Evolutionary conservation across 2,888 invertebrate genomes (phyloP).

Genomic region (Galerucella nymphaeae): DNA sequence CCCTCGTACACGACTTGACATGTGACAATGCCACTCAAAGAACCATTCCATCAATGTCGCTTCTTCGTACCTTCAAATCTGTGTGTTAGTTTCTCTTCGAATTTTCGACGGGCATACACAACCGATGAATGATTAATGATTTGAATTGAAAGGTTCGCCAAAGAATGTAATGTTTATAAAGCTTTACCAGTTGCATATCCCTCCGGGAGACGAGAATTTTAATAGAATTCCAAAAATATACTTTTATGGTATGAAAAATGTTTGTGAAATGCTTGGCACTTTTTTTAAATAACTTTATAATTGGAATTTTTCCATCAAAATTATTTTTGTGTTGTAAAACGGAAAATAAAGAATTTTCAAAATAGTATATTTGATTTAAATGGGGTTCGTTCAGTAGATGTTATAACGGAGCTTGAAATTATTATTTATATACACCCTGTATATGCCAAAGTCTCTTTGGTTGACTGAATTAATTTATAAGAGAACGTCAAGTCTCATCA

Average conservation of each 20-base stretch:
- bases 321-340: too few relatives aligned
- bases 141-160: conserved; percentile 25
- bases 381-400: too few relatives aligned
- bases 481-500: conserved; percentile 28
- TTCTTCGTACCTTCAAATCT: conserved; percentile 32
- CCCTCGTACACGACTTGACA: conserved; percentile 33
- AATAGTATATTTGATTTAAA: too few relatives aligned
- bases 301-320: too few relatives aligned
- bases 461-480: conserved; percentile 25
- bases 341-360: too few relatives aligned
- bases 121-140: conserved; percentile 32
- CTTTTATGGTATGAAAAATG: not conserved
- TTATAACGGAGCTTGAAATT: not conserved
- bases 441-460: conserved; percentile 8
- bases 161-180: conserved; percentile 27
- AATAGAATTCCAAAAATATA: conserved; percentile 4
- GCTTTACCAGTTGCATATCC: conserved; percentile 23
- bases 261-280: not conserved
- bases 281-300: too few relatives aligned
- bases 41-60: conserved; percentile 33
- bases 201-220: not conserved
- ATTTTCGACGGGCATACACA: conserved; percentile 20
- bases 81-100: conserved; percentile 25
- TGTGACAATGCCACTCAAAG: conserved; percentile 37
- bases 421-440: not conserved